phyloP scores from a whole-genome alignment of 2,888 invertebrate species.

The Heterodera filipjevi region DNA sequence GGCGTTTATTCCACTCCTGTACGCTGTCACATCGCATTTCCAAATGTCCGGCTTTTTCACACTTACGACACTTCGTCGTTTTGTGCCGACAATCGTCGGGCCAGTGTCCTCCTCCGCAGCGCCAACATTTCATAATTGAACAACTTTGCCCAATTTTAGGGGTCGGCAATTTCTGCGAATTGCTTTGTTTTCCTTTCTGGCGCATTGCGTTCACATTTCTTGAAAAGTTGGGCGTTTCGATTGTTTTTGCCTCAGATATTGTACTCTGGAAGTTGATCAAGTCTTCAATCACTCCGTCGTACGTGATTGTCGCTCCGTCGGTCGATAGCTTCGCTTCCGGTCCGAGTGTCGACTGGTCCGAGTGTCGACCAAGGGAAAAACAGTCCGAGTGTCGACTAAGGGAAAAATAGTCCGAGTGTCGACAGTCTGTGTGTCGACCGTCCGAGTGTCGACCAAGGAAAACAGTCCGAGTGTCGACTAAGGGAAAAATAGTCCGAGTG shows the following conservation, averaged over 20 bases:
- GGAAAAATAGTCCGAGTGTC: too few species aligned
- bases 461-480: too few species aligned
- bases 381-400: too few species aligned
- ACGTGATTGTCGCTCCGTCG: not conserved
- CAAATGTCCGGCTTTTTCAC: not conserved
- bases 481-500: too few species aligned
- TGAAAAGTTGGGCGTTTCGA: not conserved
- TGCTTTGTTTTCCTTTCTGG: not conserved
- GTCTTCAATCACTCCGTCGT: not conserved
- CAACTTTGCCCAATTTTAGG: not conserved
- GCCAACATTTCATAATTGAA: not conserved
- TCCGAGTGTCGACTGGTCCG: too few species aligned
- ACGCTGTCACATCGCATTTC: not conserved
- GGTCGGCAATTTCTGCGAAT: not conserved
- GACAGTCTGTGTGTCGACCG: too few species aligned
- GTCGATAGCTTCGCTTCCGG: too few species aligned
- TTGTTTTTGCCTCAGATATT: not conserved
- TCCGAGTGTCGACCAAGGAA: too few species aligned
- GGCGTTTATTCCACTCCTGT: not conserved
- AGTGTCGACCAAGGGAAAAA: too few species aligned
- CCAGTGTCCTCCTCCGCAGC: not conserved
- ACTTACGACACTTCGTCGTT: not conserved
- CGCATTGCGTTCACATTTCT: not conserved
- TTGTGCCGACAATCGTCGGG: not conserved
- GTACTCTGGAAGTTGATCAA: not conserved